phyloP scores from a whole-genome alignment of 2,888 invertebrate species.

The Zygothrica quintamaculata region DNA sequence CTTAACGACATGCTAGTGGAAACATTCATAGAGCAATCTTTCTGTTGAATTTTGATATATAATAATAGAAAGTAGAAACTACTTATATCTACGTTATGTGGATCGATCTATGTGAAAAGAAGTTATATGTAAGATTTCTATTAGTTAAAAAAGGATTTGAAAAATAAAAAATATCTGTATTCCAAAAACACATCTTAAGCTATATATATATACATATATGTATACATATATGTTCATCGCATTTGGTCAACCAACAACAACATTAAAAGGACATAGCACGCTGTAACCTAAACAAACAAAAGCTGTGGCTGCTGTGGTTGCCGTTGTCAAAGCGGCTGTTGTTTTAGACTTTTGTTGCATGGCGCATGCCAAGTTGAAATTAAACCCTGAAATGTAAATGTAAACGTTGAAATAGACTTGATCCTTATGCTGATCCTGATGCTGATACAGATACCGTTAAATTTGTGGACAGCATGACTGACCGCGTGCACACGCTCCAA shows the following conservation, averaged over 20 bases:
- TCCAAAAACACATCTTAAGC: no score
- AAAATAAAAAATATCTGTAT: no score
- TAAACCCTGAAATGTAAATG: conserved; percentile 17
- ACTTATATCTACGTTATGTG: no score
- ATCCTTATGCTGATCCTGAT: conserved; percentile 16
- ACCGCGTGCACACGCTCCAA: conserved; percentile 34
- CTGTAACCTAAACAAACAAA: conserved; percentile 61
- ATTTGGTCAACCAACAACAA: conserved; percentile 41
- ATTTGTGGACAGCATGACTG: conserved; percentile 16
- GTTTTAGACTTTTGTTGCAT: conserved; percentile 26
- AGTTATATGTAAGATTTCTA: no score
- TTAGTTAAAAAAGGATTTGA: no score
- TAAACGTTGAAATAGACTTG: conserved; percentile 38
- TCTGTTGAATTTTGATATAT: no score
- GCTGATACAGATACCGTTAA: conserved; percentile 7
- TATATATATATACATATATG: not conserved
- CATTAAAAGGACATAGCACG: conserved; percentile 16
- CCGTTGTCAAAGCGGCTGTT: conserved; percentile 20
- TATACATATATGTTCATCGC: conserved; percentile 31
- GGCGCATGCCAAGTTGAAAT: conserved; percentile 23
- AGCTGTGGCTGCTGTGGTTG: conserved; percentile 30
- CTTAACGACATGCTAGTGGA: no score
- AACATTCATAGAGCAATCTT: no score
- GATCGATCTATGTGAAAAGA: no score
- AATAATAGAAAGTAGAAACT: no score